Percentiles rank a stretch among this genome's conserved stretches.
Evolutionary conservation across 2,797 vertebrate genomes (phyloP).

Genomic region (Tachyglossus aculeatus): DNA sequence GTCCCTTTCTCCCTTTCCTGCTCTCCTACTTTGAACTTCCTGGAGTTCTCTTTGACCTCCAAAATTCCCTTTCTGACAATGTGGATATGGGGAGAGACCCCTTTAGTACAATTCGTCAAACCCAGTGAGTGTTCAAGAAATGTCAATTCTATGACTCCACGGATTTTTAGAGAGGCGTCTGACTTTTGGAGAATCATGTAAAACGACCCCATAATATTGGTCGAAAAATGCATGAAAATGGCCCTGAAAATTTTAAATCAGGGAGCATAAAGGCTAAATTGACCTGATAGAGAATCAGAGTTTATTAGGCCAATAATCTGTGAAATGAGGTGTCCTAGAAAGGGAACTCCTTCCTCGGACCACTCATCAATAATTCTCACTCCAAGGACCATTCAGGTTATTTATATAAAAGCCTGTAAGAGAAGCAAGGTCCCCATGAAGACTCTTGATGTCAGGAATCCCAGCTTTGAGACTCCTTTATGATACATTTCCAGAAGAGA

Average conservation of each 20-base stretch:
- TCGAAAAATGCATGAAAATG: neutral
- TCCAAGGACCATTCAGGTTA: conserved; percentile 53
- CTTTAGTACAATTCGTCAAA: too few relatives aligned
- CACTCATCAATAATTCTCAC: conserved; percentile 32
- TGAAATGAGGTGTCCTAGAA: neutral
- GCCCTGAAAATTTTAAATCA: neutral
- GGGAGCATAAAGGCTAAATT: conserved; percentile 12
- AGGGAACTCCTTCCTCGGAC: neutral
- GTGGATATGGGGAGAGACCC: too few relatives aligned
- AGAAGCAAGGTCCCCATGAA: conserved; percentile 45
- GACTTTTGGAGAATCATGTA: accelerated
- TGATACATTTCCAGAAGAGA: conserved; percentile 60
- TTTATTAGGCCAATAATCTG: neutral
- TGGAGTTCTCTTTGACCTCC: too few relatives aligned
- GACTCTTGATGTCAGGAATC: conserved; percentile 44
- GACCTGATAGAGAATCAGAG: neutral
- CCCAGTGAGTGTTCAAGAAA: too few relatives aligned
- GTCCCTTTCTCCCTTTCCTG: too few relatives aligned
- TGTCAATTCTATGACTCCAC: too few relatives aligned
- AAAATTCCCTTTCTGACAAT: too few relatives aligned
- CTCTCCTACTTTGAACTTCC: too few relatives aligned
- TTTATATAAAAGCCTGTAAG: conserved; percentile 60
- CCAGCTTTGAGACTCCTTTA: conserved; percentile 55
- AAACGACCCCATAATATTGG: neutral
- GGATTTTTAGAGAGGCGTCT: neutral